Evolutionary conservation across 2,888 invertebrate species (phyloP).

Genomic region (Platycnemis pennipes): DNA sequence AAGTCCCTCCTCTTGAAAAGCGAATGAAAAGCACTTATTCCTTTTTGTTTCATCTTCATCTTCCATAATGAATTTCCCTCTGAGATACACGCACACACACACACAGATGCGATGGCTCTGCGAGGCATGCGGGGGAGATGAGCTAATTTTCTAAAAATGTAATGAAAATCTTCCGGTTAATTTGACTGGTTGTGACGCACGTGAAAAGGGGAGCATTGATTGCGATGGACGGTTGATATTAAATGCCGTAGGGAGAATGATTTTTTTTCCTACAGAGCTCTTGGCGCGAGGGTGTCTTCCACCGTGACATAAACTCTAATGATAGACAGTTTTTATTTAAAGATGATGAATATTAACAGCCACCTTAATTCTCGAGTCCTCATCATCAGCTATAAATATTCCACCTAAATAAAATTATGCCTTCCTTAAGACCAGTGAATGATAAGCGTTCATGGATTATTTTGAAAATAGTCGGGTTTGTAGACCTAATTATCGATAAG

Average conservation of each 20-base stretch:
- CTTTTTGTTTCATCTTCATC: slow-evolving; percentile 32
- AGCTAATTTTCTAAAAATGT: slow-evolving; percentile 26
- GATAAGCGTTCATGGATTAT: too few relatives aligned
- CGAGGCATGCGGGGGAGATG: not conserved
- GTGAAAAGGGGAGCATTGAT: not conserved
- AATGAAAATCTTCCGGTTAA: slow-evolving; percentile 21
- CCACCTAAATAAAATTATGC: too few relatives aligned
- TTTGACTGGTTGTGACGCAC: slow-evolving; percentile 16
- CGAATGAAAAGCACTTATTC: slow-evolving; percentile 49
- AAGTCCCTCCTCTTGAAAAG: slow-evolving; percentile 47
- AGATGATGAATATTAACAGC: not conserved
- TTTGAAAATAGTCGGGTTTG: too few relatives aligned
- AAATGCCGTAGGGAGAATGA: not conserved
- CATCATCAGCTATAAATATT: too few relatives aligned
- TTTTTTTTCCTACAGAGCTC: not conserved
- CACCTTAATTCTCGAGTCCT: not conserved
- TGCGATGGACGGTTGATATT: not conserved
- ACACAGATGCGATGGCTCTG: not conserved
- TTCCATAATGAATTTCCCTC: slow-evolving; percentile 6
- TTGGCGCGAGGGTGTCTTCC: not conserved
- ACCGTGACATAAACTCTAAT: not conserved
- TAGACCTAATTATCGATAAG: too few relatives aligned
- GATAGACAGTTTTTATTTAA: not conserved
- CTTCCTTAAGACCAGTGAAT: too few relatives aligned
- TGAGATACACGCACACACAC: not conserved